These are phyloP conservation scores for Pachydiplax longipennis DNA, from an alignment of 2,888 invertebrate species.

Conservation along the genomic window DNA sequence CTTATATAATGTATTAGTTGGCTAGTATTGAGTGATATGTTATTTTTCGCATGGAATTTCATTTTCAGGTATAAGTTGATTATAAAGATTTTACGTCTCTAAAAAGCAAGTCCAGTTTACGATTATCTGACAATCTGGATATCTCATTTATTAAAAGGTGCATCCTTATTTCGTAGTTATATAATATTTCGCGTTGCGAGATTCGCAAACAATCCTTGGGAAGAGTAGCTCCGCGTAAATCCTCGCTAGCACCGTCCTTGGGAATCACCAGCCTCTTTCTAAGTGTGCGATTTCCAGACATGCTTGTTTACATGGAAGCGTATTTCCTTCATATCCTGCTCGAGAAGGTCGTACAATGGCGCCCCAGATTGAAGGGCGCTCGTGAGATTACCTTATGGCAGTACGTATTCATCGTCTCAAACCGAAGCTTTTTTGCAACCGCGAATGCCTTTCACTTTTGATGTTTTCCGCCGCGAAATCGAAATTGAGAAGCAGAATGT, in stretches of 20 bases:
- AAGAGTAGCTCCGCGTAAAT: neutral
- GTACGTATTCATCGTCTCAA: neutral
- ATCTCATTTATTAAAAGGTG: no score
- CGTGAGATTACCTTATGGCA: neutral
- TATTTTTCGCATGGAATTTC: no score
- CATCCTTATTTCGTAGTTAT: no score
- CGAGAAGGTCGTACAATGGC: slow-evolving; percentile 27
- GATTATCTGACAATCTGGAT: no score
- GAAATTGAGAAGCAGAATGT: neutral
- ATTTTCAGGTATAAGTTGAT: no score
- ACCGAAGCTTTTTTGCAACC: neutral
- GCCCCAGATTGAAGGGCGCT: slow-evolving; percentile 17
- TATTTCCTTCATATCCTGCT: slow-evolving; percentile 13
- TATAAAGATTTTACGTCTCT: no score
- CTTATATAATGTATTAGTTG: no score
- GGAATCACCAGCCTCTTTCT: neutral
- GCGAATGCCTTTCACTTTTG: neutral
- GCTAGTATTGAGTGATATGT: no score
- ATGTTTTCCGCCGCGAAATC: neutral
- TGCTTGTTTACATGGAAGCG: slow-evolving; percentile 29
- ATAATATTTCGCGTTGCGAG: no score
- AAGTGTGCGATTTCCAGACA: slow-evolving; percentile 25
- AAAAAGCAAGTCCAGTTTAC: no score
- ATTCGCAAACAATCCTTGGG: neutral
- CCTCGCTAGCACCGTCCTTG: neutral